Evolutionary conservation across 2,113 vertebrate genomes (phyloP).

Genomic region (Ornithorhynchus anatinus): DNA sequence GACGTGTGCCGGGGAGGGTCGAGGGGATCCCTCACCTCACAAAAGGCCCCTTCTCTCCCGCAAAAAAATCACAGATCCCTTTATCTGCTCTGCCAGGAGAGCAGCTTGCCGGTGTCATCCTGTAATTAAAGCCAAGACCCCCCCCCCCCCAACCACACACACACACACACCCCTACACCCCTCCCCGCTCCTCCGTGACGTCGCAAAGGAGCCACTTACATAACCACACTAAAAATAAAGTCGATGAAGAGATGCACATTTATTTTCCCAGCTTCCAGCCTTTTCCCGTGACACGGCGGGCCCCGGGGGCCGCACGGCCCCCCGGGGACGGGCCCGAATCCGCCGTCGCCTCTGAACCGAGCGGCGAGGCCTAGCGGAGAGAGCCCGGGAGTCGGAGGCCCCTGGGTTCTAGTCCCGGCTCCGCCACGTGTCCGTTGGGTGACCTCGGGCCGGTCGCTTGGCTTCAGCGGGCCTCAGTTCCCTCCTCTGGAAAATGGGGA

Average conservation of each 20-base stretch:
- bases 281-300: background rate
- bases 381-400: background rate
- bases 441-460: no score
- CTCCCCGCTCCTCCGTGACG: conserved; percentile 51
- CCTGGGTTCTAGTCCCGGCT: background rate
- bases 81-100: conserved; percentile 65
- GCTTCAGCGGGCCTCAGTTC: no score
- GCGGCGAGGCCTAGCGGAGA: accelerated
- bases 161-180: no score
- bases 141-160: no score
- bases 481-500: no score
- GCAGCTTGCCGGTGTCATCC: conserved; percentile 75
- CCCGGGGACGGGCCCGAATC: accelerated
- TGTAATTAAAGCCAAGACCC: conserved; percentile 75
- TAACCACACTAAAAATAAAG: conserved; percentile 79
- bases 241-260: conserved; percentile 30
- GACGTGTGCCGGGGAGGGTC: background rate
- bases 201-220: conserved; percentile 68
- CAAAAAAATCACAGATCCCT: conserved; percentile 53
- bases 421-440: no score
- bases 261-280: background rate
- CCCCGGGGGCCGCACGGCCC: background rate
- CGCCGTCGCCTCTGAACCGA: background rate
- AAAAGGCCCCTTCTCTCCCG: conserved; percentile 46
- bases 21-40: conserved; percentile 24